Evolutionary conservation across 1,140 invertebrate species (phyloP).

Genomic region (Cyrtorhinus lividipennis): DNA sequence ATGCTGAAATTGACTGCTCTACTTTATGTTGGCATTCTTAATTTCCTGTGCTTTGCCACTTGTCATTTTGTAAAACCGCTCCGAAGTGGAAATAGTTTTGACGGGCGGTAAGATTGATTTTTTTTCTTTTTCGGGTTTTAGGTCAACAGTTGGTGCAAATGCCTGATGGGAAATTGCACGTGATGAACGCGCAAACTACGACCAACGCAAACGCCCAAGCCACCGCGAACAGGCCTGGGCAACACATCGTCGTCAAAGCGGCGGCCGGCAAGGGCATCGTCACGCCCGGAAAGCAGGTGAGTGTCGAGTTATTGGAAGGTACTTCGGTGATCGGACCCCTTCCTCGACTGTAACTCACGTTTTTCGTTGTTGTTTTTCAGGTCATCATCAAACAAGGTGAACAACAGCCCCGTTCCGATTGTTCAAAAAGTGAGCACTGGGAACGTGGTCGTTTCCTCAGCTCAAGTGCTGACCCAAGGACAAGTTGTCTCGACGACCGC

Average conservation of each 20-base stretch:
- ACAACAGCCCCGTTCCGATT: constrained; percentile 8
- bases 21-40: not conserved
- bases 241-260: constrained; percentile 17
- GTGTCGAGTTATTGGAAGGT: not conserved
- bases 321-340: too few relatives aligned
- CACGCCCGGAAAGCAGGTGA: not conserved
- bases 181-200: constrained; percentile 36
- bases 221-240: not conserved
- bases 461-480: constrained; percentile 25
- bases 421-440: constrained; percentile 24
- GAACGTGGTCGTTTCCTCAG: constrained; percentile 24
- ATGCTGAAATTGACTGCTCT: too few relatives aligned
- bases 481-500: constrained; percentile 26
- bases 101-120: too few relatives aligned
- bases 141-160: constrained; percentile 85
- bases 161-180: constrained; percentile 83
- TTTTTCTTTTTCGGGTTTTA: too few relatives aligned
- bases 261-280: not conserved
- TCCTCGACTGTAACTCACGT: too few relatives aligned
- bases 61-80: too few relatives aligned
- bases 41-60: too few relatives aligned
- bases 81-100: too few relatives aligned
- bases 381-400: constrained; percentile 25
- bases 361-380: too few relatives aligned
- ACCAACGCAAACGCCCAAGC: constrained; percentile 20